Evolutionary conservation across 2,797 vertebrate genomes (phyloP).

Genomic region (Syngnathus acus): DNA sequence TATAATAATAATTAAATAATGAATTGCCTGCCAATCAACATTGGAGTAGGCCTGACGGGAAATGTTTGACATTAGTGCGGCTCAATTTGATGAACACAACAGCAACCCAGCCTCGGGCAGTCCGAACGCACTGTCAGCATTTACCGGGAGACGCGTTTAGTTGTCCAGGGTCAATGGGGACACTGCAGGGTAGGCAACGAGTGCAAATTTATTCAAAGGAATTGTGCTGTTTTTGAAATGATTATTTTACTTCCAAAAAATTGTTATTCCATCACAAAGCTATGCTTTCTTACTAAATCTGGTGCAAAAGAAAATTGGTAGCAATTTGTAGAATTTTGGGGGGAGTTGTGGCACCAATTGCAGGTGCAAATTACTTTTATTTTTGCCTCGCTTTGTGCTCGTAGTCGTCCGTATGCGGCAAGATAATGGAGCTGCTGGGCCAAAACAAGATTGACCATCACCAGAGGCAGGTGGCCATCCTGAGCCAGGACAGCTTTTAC

Average conservation of each 20-base stretch:
- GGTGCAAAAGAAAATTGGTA: too few relatives aligned
- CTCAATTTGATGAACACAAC: conserved; percentile 44
- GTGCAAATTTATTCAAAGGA: not conserved
- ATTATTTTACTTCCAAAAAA: too few relatives aligned
- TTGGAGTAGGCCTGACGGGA: not conserved
- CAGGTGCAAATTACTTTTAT: too few relatives aligned
- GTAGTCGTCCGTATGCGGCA: conserved; percentile 92
- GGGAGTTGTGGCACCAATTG: too few relatives aligned
- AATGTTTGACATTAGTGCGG: conserved; percentile 32
- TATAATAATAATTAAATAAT: not conserved
- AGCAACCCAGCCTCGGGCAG: conserved; percentile 19
- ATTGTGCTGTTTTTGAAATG: not conserved
- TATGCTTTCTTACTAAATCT: too few relatives aligned
- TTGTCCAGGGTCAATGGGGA: conserved; percentile 37
- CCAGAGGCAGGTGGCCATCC: conserved; percentile 90
- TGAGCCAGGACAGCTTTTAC: conserved; percentile 99
- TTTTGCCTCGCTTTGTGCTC: conserved; percentile 4
- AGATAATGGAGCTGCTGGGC: conserved; percentile 94
- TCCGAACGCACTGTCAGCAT: conserved; percentile 53
- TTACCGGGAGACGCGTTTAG: conserved; percentile 32
- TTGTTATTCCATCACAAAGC: too few relatives aligned
- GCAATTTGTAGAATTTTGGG: too few relatives aligned
- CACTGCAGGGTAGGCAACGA: conserved; percentile 5
- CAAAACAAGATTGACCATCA: conserved; percentile 93
- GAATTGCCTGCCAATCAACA: not conserved